Percentiles rank a stretch among this genome's conserved stretches.
Evolutionary conservation across 2,888 invertebrate genomes (phyloP).

Genomic region (Dicranocentrus wangi): DNA sequence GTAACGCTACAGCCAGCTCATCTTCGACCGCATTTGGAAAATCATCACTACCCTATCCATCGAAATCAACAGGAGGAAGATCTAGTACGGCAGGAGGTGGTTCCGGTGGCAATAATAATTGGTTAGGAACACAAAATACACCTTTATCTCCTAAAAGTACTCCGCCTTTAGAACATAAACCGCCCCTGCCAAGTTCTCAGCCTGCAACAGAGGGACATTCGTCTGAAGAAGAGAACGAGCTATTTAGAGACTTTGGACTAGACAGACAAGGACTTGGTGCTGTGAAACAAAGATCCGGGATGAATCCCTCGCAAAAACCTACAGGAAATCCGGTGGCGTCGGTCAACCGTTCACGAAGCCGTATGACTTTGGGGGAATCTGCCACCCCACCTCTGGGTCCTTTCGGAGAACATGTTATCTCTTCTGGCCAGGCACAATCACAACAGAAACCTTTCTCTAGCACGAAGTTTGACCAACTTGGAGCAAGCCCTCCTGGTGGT

Average conservation of each 20-base stretch:
- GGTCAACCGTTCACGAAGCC: no score
- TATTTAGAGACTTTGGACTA: slow-evolving; percentile 36
- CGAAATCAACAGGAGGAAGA: slow-evolving; percentile 19
- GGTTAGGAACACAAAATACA: no score
- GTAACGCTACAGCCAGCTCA: neutral
- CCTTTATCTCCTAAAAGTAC: no score
- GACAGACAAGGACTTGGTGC: slow-evolving; percentile 3
- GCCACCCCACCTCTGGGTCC: slow-evolving; percentile 4
- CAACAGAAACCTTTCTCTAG: slow-evolving; percentile 39
- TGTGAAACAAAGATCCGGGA: neutral
- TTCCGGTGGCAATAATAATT: slow-evolving; percentile 15
- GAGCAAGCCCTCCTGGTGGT: slow-evolving; percentile 28
- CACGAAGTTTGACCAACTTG: slow-evolving; percentile 31
- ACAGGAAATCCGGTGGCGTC: no score
- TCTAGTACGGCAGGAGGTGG: slow-evolving; percentile 9
- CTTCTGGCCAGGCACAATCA: neutral
- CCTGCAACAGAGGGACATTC: slow-evolving; percentile 13
- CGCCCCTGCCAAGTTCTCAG: no score
- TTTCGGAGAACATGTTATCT: slow-evolving; percentile 1
- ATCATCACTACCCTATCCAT: slow-evolving; percentile 26
- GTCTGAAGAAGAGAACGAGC: slow-evolving; percentile 35
- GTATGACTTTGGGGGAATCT: neutral
- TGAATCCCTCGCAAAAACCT: slow-evolving; percentile 11
- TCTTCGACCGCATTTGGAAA: no score
- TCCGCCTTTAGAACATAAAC: no score